A percentile compares a stretch with the other conserved stretches of the same genome.
phyloP scores from a whole-genome alignment of 2,888 invertebrate species.

The Pachydiplax longipennis region DNA sequence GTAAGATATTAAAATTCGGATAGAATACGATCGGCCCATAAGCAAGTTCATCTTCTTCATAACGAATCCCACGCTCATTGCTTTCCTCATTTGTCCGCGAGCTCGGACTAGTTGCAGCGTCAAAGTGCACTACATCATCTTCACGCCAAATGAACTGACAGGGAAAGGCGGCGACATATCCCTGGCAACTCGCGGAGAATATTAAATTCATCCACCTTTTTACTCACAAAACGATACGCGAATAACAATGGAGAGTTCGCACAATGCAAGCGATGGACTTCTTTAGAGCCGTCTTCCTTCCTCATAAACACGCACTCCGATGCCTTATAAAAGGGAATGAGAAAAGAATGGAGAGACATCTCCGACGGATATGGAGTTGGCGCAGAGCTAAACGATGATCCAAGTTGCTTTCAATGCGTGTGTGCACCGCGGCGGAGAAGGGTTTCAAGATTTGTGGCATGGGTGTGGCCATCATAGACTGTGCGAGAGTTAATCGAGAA shows the following conservation, averaged over 20 bases:
- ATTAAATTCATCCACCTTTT: background rate
- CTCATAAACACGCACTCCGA: background rate
- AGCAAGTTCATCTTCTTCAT: background rate
- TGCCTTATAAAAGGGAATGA: background rate
- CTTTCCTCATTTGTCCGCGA: background rate
- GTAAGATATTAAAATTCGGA: too few species aligned
- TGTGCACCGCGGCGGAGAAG: background rate
- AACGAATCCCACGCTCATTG: background rate
- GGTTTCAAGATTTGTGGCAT: slow-evolving; percentile 18
- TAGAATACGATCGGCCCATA: too few species aligned
- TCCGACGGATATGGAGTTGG: background rate
- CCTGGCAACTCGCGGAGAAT: background rate
- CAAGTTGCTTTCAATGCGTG: background rate
- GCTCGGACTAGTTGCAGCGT: background rate
- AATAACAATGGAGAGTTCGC: background rate
- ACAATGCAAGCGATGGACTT: background rate
- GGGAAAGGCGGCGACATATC: background rate
- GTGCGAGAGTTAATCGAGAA: background rate
- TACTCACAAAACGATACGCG: background rate
- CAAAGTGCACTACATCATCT: background rate
- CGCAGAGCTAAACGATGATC: background rate
- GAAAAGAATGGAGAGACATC: background rate
- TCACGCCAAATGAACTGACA: background rate
- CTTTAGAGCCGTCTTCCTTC: background rate
- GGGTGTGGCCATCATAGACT: slow-evolving; percentile 10